phyloP scores from a whole-genome alignment of 1,140 invertebrate species.

The Maconellicoccus hirsutus region DNA sequence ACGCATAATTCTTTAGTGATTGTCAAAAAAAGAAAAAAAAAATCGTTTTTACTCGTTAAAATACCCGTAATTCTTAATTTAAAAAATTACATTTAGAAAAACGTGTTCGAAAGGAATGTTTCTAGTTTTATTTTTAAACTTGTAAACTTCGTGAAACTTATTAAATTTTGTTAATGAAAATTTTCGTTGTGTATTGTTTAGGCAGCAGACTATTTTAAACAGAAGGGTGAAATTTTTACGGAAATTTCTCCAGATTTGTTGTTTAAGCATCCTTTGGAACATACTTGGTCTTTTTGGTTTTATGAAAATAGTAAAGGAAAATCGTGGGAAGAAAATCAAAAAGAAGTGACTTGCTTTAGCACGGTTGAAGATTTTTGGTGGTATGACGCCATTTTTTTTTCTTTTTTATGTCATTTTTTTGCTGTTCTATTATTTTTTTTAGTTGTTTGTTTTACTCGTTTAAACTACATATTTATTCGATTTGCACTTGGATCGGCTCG shows the following conservation, averaged over 20 bases:
- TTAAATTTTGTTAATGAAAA: background rate
- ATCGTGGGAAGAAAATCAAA: constrained; percentile 87
- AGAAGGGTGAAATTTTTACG: background rate
- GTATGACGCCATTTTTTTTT: constrained; percentile 40
- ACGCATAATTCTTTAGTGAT: too few species aligned
- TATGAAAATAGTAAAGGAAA: constrained; percentile 52
- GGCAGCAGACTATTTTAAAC: background rate
- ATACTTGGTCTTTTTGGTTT: constrained; percentile 94
- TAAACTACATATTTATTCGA: background rate
- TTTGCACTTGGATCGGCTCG: too few species aligned
- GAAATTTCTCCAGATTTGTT: constrained; percentile 42
- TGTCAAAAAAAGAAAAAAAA: too few species aligned
- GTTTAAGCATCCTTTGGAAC: constrained; percentile 90
- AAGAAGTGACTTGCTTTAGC: constrained; percentile 84
- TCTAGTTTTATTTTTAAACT: background rate
- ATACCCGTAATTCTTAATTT: too few species aligned
- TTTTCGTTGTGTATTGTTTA: background rate
- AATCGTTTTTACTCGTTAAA: too few species aligned
- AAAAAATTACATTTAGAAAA: too few species aligned
- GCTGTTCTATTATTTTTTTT: background rate
- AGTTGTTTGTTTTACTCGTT: background rate
- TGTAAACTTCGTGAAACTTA: background rate
- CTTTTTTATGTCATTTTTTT: background rate
- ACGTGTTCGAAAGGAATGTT: too few species aligned
- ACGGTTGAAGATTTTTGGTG: constrained; percentile 99